Base-by-base conservation (phyloP, 2,113 vertebrate genomes). In the Equus przewalskii region DNA sequence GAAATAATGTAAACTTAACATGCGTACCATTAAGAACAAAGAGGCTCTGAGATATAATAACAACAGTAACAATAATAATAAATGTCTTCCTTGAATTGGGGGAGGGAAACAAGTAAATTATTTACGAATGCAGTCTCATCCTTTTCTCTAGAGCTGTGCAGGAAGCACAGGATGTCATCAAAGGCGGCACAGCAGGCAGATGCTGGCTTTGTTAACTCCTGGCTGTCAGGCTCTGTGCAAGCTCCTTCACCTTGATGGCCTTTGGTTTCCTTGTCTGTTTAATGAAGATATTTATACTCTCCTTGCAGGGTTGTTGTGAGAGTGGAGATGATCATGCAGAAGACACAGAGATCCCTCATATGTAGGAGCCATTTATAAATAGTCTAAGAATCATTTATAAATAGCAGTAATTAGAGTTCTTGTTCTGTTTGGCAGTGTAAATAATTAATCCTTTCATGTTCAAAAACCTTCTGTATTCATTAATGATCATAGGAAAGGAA, bases 371-470 rank as follows among this genome's bases (percentile, higher is more conserved):
- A 28, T 72, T 51, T 91, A 92, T 76, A 70, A 67, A 75, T 67
- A 60, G 64, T 24, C 33, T 78, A 89, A 81, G 28, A 30, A 22
- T 56, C 60, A 41, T 51, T 89, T 72, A 56, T 86, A 78, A 83
- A 81, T 78, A 93, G 64, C 30, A 54, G 33, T 85, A 60, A 65
- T 91, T 96, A 33, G 28, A 92, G 60, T 84, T 16, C 60, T 41
- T 56, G 56, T 76, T 91, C 78, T 92, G 16, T 78, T 85, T 73
- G 78, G 82, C 14, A 24, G 33, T 14, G 1, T 80, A 75, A 69
- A 80, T 76, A 65, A 6, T 46, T 46, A 91, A 96, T 56, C 78
- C 51, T 76, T 91, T 97, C 54, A 16, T 30, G 41, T n/a, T 93
- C 41, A 65, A 62, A 70, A 96, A 18, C 0, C 69, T 56, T 92